Base-by-base conservation (phyloP, 2,113 vertebrate species). In the Bambusicola thoracicus region DNA sequence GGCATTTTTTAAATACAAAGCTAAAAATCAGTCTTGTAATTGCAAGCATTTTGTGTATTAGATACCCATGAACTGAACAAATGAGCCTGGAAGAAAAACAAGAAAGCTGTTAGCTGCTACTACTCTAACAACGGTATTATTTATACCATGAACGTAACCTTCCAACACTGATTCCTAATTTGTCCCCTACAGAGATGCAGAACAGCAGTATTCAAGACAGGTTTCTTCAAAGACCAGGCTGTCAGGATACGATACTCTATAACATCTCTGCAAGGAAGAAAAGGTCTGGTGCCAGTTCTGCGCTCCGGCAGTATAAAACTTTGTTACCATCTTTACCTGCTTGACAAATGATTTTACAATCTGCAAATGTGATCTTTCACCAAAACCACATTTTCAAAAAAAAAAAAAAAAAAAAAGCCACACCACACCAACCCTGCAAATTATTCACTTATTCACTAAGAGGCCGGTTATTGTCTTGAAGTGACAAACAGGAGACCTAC, bases 11-110 rank as follows among this genome's bases (percentile, higher is more conserved):
- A 92, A 81, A 81, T 65, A 65, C 0, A 1, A 81, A 30, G 48
- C 56, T 84, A 76, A 40, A 92, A 89, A 87, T 79, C 69, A 90
- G 68, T 87, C 86, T 65, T 73, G 32, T 76, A 89, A 76, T 59
- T 51, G 8, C 34, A 85, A 89, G 46, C 46, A 83, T 51, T 83
- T 79, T 16, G 25, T 63, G 41, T 75, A 74, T 87, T 77, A 91
- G 38, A 94, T 56, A 81, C 16, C 46, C 43, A 59, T 48, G 74
- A 90, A 18, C 30, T 40, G 36, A 85, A 89, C 17, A 87, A 91
- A 80, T 20, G 10, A 89, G 75, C 67, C 77, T 13, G 12, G 6
- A 81, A 40, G 34, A 87, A 92, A 93, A 96, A 70, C 32, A 2
- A 83, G 85, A 88, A 89, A 87, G 68, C n/a, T 85, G 58, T 46